phyloP scores from a whole-genome alignment of 2,888 invertebrate genomes.

The Mythimna loreyi region DNA sequence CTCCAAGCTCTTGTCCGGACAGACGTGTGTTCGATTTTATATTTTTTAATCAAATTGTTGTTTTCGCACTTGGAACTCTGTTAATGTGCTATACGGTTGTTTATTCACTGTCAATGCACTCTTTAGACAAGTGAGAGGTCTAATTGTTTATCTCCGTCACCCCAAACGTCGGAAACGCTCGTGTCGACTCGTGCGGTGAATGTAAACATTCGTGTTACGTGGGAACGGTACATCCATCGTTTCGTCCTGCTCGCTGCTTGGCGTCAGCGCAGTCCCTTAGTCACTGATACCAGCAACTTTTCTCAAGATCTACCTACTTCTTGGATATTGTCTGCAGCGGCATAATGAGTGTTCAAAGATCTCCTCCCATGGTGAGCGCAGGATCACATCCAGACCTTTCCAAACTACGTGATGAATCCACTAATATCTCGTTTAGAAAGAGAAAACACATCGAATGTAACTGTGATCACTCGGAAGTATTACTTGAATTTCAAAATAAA shows the following conservation, averaged over 20 bases:
- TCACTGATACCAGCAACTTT: no score
- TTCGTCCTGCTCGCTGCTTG: no score
- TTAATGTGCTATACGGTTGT: no score
- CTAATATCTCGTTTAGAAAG: neutral
- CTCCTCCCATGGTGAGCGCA: neutral
- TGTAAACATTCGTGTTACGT: neutral
- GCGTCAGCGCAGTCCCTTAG: no score
- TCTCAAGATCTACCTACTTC: conserved; percentile 10
- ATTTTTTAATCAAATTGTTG: no score
- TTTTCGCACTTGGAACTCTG: no score
- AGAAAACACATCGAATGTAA: conserved; percentile 6
- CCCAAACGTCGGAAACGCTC: neutral
- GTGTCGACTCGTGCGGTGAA: neutral
- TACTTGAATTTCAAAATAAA: conserved; percentile 1
- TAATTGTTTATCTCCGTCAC: conserved; percentile 3
- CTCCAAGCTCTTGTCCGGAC: no score
- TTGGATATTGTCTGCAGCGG: neutral
- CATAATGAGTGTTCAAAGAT: neutral
- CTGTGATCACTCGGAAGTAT: no score
- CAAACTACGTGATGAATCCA: conserved; percentile 10
- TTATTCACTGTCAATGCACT: no score
- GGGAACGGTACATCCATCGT: no score
- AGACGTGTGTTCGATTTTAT: no score
- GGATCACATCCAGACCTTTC: conserved; percentile 9
- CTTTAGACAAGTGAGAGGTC: neutral